These are phyloP conservation scores for Etheostoma spectabile DNA, from an alignment of 2,113 vertebrate species.

Conservation along the genomic window DNA sequence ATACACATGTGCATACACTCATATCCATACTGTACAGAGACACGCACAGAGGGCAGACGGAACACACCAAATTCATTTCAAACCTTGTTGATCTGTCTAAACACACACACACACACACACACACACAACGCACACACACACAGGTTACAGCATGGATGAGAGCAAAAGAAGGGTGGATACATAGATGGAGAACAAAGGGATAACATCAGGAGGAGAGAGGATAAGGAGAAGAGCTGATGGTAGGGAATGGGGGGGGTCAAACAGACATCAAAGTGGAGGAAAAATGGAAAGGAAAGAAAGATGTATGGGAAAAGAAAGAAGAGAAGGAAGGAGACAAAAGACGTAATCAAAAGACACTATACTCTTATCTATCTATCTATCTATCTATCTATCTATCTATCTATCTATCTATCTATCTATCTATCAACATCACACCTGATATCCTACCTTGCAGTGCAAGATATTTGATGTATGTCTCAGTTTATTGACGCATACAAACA, in stretches of 20 bases:
- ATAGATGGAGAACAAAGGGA: conserved; percentile 14
- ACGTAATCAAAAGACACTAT: background rate
- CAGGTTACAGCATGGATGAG: conserved; percentile 29
- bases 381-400: no score
- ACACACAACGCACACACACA: background rate
- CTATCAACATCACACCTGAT: no score
- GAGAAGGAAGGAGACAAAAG: background rate
- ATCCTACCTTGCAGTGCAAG: no score
- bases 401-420: no score
- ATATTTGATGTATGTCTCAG: background rate
- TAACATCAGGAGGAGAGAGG: conserved; percentile 7
- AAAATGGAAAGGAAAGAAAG: background rate
- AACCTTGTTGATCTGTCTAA: background rate
- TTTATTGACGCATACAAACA: background rate
- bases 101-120: conserved; percentile 7
- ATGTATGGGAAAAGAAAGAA: background rate
- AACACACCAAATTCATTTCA: background rate
- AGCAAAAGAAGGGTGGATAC: conserved; percentile 15
- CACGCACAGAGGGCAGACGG: background rate
- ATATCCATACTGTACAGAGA: background rate
- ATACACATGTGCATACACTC: background rate
- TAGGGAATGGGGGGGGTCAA: background rate
- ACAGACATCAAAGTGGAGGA: background rate
- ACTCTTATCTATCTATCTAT: no score
- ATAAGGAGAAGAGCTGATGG: background rate